These are phyloP conservation scores for Bradypus variegatus DNA, from an alignment of 2,797 vertebrate species.

Conservation along the genomic window DNA sequence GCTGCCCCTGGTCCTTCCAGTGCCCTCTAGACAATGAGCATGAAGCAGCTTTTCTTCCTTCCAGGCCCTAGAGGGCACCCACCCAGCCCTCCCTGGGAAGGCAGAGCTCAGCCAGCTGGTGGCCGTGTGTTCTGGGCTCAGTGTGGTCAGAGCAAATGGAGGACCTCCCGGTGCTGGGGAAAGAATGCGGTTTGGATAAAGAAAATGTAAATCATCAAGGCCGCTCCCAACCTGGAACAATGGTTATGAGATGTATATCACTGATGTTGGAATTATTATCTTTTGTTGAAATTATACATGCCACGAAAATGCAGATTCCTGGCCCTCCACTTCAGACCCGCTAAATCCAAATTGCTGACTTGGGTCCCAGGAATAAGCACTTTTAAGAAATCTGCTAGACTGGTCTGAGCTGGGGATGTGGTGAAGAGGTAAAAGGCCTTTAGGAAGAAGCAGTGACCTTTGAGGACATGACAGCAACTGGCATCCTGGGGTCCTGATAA, in stretches of 20 bases:
- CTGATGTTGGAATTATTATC: not conserved
- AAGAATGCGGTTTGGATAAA: not conserved
- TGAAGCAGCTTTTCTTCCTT: not conserved
- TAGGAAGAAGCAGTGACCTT: not conserved
- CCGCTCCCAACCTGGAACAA: not conserved
- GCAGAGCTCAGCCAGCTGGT: not conserved
- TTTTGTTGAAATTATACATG: not conserved
- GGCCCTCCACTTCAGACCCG: not conserved
- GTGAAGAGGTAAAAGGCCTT: not conserved
- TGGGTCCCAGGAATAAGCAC: not conserved
- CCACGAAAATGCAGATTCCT: not conserved
- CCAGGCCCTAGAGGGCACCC: conserved; percentile 11
- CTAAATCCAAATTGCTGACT: not conserved
- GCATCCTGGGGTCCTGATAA: not conserved
- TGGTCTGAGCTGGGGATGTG: not conserved
- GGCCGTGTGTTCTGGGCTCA: not conserved
- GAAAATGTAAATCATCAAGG: fast-evolving
- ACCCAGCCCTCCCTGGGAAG: not conserved
- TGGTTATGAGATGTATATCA: not conserved
- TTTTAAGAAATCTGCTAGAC: not conserved
- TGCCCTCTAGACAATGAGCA: not conserved
- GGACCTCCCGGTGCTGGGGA: not conserved
- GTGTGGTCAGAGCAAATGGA: not conserved
- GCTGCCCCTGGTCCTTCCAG: not conserved
- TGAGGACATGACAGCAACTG: not conserved